Conservation (phyloP, 2,888 invertebrate species). For the Entomobrya multifasciata region DNA sequence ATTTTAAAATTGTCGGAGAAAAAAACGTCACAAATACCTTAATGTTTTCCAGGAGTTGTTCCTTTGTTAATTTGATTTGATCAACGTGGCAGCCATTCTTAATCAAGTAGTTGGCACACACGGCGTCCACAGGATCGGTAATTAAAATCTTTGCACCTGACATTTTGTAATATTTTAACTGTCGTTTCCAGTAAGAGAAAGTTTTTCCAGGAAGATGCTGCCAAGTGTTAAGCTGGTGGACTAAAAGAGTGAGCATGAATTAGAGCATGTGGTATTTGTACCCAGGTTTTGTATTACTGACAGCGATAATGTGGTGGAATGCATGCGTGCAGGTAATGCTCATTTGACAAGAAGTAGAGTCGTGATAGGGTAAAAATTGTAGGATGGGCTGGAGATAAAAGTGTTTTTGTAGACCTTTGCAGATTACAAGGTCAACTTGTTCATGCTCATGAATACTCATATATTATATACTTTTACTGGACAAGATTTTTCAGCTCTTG, state of each 20-base stretch:
- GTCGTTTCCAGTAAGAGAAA: background rate
- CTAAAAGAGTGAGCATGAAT: constrained; percentile 56
- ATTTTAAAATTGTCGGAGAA: background rate
- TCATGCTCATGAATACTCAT: constrained; percentile 41
- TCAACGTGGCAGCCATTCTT: constrained; percentile 90
- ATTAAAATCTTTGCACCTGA: constrained; percentile 85
- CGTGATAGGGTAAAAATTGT: constrained; percentile 44
- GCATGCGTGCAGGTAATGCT: constrained; percentile 52
- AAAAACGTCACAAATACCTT: constrained; percentile 85
- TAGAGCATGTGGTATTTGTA: constrained; percentile 53
- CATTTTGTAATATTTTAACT: constrained; percentile 68
- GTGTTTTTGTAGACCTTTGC: constrained; percentile 20
- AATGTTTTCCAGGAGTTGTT: constrained; percentile 90
- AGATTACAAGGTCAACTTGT: constrained; percentile 71
- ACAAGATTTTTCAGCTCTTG: background rate
- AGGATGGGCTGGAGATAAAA: constrained; percentile 69
- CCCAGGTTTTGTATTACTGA: background rate
- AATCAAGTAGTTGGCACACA: constrained; percentile 90
- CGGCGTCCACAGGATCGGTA: constrained; percentile 94
- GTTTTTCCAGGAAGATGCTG: background rate
- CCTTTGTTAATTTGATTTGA: constrained; percentile 89
- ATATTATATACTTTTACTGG: background rate
- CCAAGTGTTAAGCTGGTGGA: constrained; percentile 57
- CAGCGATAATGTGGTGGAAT: constrained; percentile 42
- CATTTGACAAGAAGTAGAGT: constrained; percentile 52